phyloP scores from a whole-genome alignment of 2,113 vertebrate species.

The Bambusicola thoracicus region DNA sequence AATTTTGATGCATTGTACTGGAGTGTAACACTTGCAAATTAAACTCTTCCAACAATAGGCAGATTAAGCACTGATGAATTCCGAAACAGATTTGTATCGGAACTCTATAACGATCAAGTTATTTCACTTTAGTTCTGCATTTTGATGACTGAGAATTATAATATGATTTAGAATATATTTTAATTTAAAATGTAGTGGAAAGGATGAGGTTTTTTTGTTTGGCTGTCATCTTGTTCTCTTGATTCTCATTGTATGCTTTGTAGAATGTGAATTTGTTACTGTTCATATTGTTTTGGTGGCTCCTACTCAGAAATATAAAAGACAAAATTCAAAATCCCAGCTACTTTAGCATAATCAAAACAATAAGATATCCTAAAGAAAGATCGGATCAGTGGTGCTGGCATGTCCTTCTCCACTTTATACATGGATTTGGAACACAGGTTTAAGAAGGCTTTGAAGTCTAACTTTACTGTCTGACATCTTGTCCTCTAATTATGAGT shows the following conservation, averaged over 20 bases:
- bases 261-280: not conserved
- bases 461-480: not conserved
- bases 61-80: constrained; percentile 20
- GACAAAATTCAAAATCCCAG: not conserved
- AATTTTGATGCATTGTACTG: constrained; percentile 32
- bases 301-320: not conserved
- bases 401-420: not conserved
- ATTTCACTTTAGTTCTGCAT: not conserved
- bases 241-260: not conserved
- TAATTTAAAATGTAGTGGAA: not conserved
- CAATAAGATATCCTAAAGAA: not conserved
- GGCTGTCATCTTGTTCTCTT: too few relatives aligned
- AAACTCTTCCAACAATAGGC: not conserved
- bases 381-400: not conserved
- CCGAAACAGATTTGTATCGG: not conserved
- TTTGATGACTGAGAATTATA: not conserved
- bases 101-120: not conserved
- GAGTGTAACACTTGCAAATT: not conserved
- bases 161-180: too few relatives aligned
- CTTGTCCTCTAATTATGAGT: not conserved
- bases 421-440: not conserved
- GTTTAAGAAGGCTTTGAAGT: not conserved
- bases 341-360: not conserved
- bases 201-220: accelerated
- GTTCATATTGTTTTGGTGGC: not conserved